Evolutionary conservation across 2,113 vertebrate genomes (phyloP).

Genomic region (Psittacula cyanocephala): DNA sequence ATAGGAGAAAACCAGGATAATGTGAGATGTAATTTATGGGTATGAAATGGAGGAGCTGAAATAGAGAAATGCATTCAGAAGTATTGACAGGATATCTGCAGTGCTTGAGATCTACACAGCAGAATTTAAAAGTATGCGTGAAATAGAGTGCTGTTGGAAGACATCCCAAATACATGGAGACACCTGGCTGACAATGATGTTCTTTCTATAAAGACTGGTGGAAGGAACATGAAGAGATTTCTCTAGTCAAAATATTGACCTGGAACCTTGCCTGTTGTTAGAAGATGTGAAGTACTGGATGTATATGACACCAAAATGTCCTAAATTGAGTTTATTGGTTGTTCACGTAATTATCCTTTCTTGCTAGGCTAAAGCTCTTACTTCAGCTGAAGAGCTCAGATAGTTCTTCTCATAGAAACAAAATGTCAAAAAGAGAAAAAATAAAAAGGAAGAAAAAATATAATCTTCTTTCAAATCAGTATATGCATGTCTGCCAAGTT

Average conservation of each 20-base stretch:
- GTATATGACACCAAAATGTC: background rate
- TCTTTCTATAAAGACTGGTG: background rate
- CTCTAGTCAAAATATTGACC: background rate
- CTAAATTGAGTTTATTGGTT: background rate
- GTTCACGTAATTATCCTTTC: background rate
- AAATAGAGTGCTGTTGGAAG: background rate
- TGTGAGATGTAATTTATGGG: background rate
- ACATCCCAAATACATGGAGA: background rate
- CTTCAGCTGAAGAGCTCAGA: background rate
- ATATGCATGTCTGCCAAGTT: background rate
- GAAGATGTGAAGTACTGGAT: background rate
- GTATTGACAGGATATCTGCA: background rate
- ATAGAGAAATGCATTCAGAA: background rate
- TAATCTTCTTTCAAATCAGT: background rate
- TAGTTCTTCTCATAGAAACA: background rate
- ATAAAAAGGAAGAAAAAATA: background rate
- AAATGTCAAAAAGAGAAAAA: background rate
- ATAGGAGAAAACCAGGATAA: background rate
- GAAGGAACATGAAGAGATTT: background rate
- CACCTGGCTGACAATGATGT: background rate
- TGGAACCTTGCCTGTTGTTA: background rate
- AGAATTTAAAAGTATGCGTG: background rate
- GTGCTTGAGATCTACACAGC: background rate
- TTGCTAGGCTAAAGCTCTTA: background rate
- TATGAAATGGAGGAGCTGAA: background rate